Conservation (phyloP, 1,140 invertebrate genomes). For the Lasioglossum albipes region DNA sequence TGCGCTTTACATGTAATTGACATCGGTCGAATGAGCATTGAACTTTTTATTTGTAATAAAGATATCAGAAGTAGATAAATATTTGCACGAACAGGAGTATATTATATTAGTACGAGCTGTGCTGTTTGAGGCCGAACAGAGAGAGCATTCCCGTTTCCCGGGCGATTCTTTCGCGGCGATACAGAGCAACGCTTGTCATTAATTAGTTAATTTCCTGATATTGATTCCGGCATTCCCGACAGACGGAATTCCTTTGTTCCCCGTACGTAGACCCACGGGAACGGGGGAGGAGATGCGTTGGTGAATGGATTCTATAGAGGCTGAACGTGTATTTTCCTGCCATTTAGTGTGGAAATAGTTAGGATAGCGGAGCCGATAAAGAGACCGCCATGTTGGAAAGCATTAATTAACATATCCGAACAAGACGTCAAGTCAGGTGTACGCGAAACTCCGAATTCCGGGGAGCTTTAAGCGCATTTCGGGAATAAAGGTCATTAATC, state of each 20-base stretch:
- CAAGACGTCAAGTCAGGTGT: constrained; percentile 25
- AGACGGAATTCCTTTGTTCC: constrained; percentile 18
- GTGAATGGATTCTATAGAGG: background rate
- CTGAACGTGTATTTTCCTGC: constrained; percentile 13
- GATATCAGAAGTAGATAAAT: too few relatives aligned
- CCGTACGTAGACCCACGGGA: background rate
- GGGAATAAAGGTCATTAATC: constrained; percentile 26
- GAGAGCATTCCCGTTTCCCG: too few relatives aligned
- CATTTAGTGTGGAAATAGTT: constrained; percentile 33
- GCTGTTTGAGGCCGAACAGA: too few relatives aligned
- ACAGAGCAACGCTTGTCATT: background rate
- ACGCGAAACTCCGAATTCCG: constrained; percentile 20
- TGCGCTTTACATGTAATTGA: too few relatives aligned
- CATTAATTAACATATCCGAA: constrained; percentile 39
- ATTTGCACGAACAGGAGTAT: too few relatives aligned
- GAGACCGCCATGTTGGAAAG: constrained; percentile 23
- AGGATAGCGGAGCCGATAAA: constrained; percentile 25
- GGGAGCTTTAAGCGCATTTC: constrained; percentile 15
- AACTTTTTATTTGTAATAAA: too few relatives aligned
- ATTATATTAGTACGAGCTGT: too few relatives aligned
- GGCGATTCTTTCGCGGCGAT: background rate
- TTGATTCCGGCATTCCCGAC: background rate
- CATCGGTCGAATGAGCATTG: too few relatives aligned
- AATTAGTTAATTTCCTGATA: constrained; percentile 11
- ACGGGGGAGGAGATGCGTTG: background rate